Percentiles rank a stretch among this genome's conserved stretches.
These are phyloP conservation scores for Clanis bilineata DNA, from an alignment of 2,888 invertebrate species.

Conservation along the genomic window DNA sequence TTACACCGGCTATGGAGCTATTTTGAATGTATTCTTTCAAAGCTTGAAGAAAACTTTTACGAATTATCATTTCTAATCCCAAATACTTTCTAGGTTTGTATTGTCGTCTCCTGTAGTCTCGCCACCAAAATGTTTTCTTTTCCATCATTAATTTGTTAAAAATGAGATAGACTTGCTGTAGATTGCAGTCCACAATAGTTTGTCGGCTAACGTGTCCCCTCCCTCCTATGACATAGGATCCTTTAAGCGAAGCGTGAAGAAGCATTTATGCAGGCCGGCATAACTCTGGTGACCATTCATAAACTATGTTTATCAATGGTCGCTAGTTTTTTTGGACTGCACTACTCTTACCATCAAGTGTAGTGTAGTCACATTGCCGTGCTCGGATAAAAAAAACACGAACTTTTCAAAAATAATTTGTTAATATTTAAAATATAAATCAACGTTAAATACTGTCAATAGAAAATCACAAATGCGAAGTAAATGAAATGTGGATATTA, in stretches of 20 bases:
- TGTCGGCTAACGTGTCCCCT: neutral
- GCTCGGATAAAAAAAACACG: too few relatives aligned
- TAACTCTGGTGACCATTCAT: too few relatives aligned
- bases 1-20: slow-evolving; percentile 51
- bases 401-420: too few relatives aligned
- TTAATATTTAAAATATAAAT: too few relatives aligned
- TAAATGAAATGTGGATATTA: neutral
- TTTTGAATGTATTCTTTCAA: slow-evolving; percentile 51
- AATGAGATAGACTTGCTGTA: neutral
- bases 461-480: neutral
- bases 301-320: too few relatives aligned
- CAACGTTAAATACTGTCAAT: neutral
- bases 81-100: neutral
- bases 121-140: neutral
- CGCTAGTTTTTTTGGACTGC: too few relatives aligned
- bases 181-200: neutral
- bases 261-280: too few relatives aligned
- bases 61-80: slow-evolving; percentile 48
- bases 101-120: neutral
- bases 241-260: too few relatives aligned
- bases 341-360: too few relatives aligned
- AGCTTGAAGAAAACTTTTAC: slow-evolving; percentile 51
- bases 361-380: too few relatives aligned
- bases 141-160: neutral
- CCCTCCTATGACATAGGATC: too few relatives aligned